Base-by-base conservation (phyloP, 2,797 vertebrate genomes). In the Peromyscus attwateri region DNA sequence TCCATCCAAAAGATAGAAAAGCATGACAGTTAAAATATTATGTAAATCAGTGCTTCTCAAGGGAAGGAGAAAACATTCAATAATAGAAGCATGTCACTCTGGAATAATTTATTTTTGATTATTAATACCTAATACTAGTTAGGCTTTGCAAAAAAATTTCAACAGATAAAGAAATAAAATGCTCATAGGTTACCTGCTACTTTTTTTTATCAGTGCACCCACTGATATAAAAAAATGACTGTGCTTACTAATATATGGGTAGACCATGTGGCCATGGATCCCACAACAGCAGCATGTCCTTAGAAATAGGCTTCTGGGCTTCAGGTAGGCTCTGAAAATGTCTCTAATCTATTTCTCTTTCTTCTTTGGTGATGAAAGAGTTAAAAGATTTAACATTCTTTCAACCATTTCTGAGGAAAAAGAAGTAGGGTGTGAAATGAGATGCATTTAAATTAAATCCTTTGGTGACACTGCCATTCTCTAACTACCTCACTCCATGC, bases 41-140 rank as follows among this genome's bases (percentile, higher is more conserved):
- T 98, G 98, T 91, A 98, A 99, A 99, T 99, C 98, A 98, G 97
- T 98, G 95, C 97, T 98, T 98, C 98, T 99, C 98, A 98, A 98
- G 96, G 98, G 98, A 98, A 99, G 17, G 37, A 99, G 98, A 99
- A 99, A 99, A 98, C 96, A 97, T 95, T 77, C 83, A 93, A 83
- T 37, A 94, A 97, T 95, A 96, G 89, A 71, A 92, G n/a, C 29
- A 62, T 97, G 95, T 96, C 87, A 94, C 96, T 85, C 46, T 60
- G 96, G 83, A 97, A 91, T 84, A 95, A 97, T 97, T 94, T 93
- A 85, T 97, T 97, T 96, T 92, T 98, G 91, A 97, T 89, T 97
- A 98, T 98, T 97, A 97, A 95, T 66, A 97, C 81, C 40, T 90
- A 80, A 71, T 96, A 97, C 46, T 94, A 40, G 19, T 80, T 77